Evolutionary conservation across 2,888 invertebrate species (phyloP), one percentile per base, ranked within the genome.

Genomic region (Hylaea fasciaria): DNA sequence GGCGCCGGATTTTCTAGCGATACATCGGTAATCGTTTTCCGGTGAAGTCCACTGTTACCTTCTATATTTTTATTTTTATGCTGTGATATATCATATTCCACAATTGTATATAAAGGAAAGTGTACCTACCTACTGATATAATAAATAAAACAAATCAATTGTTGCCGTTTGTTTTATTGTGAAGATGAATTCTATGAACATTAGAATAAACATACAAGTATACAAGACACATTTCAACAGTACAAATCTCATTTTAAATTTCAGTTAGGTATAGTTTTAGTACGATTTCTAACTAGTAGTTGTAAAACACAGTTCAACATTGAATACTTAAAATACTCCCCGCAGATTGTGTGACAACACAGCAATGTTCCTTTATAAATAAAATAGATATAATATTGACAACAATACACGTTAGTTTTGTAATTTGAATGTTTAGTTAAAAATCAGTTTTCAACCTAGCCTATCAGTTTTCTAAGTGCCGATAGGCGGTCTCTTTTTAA

Each of bases 101-200:
- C 22, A 60, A 60, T 43, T 52, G 50, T 59, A 49, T 54, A 53
- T 59, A 45, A 7, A 40, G 39, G 48, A 49, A 54, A 51, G 9
- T 14, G 29, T 47, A 44, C 28, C 10, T 14, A 16, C 35, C 2
- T 35, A 56, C 29, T 49, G 28, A 9, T 35, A 37, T n/a, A 37
- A n/a, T 22, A 47, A 65, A 57, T 50, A 40, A 61, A 56, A 52
- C 39, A 37, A 49, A 41, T 50, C 13, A 47, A 55, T 39, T 43
- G 50, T 62, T 51, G 57, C 54, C 43, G 61, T 62, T 57, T 55
- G 53, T 58, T 62, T 62, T 58, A 62, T 58, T 62, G 54, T 54
- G 62, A 62, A 48, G 58, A 51, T 50, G 16, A 49, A 41, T 16
- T 14, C n/a, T 32, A 41, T 35, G 41, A 55, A 55, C 22, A 52